phyloP scores from a whole-genome alignment of 1,140 invertebrate genomes.

The Thrips palmi region DNA sequence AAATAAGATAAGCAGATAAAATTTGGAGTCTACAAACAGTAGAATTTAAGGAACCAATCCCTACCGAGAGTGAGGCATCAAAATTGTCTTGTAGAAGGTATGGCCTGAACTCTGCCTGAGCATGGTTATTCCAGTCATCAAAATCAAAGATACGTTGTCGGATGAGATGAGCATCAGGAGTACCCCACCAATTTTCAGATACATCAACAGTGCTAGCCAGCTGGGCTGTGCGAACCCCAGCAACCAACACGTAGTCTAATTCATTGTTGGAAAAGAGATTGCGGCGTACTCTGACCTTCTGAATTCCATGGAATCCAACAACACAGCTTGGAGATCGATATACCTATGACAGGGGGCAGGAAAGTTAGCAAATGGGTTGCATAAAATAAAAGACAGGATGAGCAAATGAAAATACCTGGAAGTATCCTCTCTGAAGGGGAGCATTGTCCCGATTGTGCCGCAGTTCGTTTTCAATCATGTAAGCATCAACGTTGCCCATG shows the following conservation, averaged over 20 bases:
- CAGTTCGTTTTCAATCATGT: conserved; percentile 64
- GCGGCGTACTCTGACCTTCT: conserved; percentile 75
- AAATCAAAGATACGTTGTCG: conserved; percentile 89
- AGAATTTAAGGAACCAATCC: conserved; percentile 4
- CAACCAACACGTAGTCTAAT: conserved; percentile 80
- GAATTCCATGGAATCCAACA: conserved; percentile 82
- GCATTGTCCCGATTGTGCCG: conserved; percentile 17
- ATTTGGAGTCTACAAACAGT: too few species aligned
- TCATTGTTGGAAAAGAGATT: conserved; percentile 83
- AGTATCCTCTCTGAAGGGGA: conserved; percentile 15
- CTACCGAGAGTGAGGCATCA: conserved; percentile 49
- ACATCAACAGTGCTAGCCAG: conserved; percentile 78
- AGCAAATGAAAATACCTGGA: conserved; percentile 14
- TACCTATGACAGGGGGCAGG: too few species aligned
- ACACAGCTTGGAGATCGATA: conserved; percentile 52
- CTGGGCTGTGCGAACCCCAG: conserved; percentile 74
- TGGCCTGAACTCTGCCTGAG: conserved; percentile 74
- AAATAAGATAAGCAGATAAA: background rate
- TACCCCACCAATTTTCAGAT: conserved; percentile 93
- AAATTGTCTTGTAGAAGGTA: conserved; percentile 62
- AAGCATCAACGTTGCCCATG: conserved; percentile 58
- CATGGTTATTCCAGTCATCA: conserved; percentile 98
- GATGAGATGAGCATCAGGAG: conserved; percentile 47
- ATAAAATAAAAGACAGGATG: conserved; percentile 25
- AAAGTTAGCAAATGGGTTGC: conserved; percentile 15